phyloP scores from a whole-genome alignment of 2,797 vertebrate species.

The Tympanoctomys barrerae region DNA sequence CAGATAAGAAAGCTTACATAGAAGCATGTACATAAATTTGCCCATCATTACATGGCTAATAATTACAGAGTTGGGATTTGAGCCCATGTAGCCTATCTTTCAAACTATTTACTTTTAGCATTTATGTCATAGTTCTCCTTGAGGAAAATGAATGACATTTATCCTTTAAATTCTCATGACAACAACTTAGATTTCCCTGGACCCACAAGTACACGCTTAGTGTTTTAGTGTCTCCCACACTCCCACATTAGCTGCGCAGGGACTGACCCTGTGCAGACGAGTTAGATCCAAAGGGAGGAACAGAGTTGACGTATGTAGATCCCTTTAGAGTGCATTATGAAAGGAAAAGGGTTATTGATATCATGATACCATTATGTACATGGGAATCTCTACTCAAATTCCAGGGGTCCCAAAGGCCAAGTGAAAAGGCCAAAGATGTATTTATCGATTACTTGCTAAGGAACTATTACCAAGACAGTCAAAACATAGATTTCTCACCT shows the following conservation, averaged over 20 bases:
- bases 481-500: slow-evolving; percentile 10
- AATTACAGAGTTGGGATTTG: background rate
- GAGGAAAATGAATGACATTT: slow-evolving; percentile 1
- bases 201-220: background rate
- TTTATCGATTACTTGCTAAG: slow-evolving; percentile 64
- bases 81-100: background rate
- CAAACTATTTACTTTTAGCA: background rate
- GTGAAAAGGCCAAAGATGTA: slow-evolving; percentile 48
- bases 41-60: background rate
- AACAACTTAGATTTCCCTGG: background rate
- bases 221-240: background rate
- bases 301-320: slow-evolving; percentile 23
- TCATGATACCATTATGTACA: slow-evolving; percentile 17
- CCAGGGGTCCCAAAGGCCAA: slow-evolving; percentile 24
- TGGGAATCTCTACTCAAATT: slow-evolving; percentile 35
- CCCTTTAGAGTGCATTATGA: background rate
- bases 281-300: background rate
- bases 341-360: background rate
- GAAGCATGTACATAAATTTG: background rate
- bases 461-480: slow-evolving; percentile 41
- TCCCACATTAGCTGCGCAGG: background rate
- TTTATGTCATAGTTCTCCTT: background rate
- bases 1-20: background rate
- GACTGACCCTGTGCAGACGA: background rate
- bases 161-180: background rate